Evolutionary conservation across 2,888 invertebrate species (phyloP).

Genomic region (Archips xylosteana): DNA sequence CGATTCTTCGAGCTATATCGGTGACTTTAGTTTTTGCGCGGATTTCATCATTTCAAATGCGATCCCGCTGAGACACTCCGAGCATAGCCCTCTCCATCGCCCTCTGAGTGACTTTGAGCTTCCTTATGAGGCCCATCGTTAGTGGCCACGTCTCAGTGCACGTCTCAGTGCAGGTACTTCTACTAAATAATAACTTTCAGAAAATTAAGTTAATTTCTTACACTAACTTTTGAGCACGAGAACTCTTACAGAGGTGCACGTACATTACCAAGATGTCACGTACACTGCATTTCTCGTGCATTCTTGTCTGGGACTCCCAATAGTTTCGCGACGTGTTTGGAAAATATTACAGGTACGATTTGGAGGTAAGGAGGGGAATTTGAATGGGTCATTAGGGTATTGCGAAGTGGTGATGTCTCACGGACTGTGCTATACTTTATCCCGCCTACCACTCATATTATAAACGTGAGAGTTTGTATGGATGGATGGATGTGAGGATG

Average conservation of each 20-base stretch:
- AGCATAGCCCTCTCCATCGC: too few relatives aligned
- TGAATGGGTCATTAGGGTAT: not conserved
- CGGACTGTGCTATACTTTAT: not conserved
- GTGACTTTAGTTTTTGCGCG: too few relatives aligned
- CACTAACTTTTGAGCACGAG: not conserved
- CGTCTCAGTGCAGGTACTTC: too few relatives aligned
- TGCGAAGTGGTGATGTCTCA: not conserved
- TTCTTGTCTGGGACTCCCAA: conserved; percentile 4
- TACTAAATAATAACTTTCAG: not conserved
- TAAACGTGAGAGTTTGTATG: too few relatives aligned
- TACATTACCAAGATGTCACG: conserved; percentile 6
- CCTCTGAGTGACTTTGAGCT: too few relatives aligned
- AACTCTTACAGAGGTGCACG: not conserved
- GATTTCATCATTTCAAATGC: too few relatives aligned
- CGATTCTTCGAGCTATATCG: too few relatives aligned
- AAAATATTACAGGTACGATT: conserved; percentile 10
- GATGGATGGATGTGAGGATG: too few relatives aligned
- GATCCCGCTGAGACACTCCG: too few relatives aligned
- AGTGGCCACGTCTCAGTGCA: too few relatives aligned
- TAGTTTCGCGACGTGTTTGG: conserved; percentile 26
- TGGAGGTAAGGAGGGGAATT: not conserved
- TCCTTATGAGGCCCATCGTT: too few relatives aligned
- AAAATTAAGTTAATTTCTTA: not conserved
- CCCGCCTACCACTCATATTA: too few relatives aligned
- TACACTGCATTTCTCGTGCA: conserved; percentile 11